phyloP scores from a whole-genome alignment of 2,888 invertebrate species.

The Alloplasta piceator region DNA sequence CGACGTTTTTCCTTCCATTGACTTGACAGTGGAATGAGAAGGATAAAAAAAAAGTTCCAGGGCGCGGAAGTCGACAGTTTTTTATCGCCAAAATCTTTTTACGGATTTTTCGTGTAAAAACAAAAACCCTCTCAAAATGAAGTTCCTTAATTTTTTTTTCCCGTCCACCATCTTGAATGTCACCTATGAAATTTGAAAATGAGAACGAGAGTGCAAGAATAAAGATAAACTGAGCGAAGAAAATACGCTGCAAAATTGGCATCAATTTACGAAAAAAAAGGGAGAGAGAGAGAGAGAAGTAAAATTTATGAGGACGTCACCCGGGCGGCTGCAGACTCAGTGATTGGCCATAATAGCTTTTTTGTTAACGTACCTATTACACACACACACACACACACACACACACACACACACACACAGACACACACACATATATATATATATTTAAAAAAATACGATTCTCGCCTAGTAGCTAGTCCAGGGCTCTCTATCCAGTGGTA shows the following conservation, averaged over 20 bases:
- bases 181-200: neutral
- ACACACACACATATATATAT: constrained; percentile 28
- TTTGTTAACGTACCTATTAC: constrained; percentile 65
- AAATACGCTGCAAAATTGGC: too few relatives aligned
- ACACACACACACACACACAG: constrained; percentile 19
- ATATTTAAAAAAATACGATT: constrained; percentile 67
- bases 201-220: constrained; percentile 16
- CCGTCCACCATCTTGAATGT: too few relatives aligned
- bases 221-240: constrained; percentile 1
- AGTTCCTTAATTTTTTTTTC: too few relatives aligned
- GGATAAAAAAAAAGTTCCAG: too few relatives aligned
- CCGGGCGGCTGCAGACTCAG: constrained; percentile 75
- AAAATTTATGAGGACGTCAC: constrained; percentile 67
- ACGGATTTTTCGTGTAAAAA: too few relatives aligned
- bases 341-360: constrained; percentile 76
- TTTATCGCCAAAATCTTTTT: too few relatives aligned
- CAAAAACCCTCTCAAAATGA: too few relatives aligned
- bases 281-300: constrained; percentile 51
- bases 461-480: constrained; percentile 82
- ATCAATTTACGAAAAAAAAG: constrained; percentile 5
- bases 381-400: constrained; percentile 14
- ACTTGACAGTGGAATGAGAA: too few relatives aligned
- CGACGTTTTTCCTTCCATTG: too few relatives aligned
- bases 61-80: too few relatives aligned
- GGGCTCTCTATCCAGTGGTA: constrained; percentile 82